Evolutionary conservation across 2,797 vertebrate genomes (phyloP), one percentile per base, ranked within the genome.

Genomic region (Pseudomugil gertrudae): DNA sequence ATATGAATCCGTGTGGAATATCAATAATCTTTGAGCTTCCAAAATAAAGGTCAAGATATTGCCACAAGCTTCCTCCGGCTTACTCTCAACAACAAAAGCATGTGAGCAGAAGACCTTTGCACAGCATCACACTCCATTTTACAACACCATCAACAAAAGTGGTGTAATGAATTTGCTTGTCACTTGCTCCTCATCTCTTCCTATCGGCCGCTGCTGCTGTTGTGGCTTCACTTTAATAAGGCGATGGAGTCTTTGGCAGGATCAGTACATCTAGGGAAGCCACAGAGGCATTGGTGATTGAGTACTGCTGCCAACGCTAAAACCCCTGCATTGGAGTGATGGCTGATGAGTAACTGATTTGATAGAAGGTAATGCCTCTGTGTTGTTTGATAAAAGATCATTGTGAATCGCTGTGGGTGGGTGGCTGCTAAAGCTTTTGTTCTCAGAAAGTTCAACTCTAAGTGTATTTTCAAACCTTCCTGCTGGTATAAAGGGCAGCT

Each of bases 201-300:
- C 68, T 66, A 56, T 2, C 58, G 57, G 74, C 60, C 45, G 59
- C 63, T 27, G n/a, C 69, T 59, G 63, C 66, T 64, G 66, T 58
- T 69, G 61, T 69, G 68, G 57, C 69, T 78, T 66, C 72, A 71
- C 81, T 90, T 92, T 90, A 92, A 91, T 93, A 93, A 91, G 75
- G 83, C 85, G 52, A 92, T 93, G 88, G 87, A 88, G 74, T 89
- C 69, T 86, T 82, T 93, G 92, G 92, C 91, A 93, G 84, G 80
- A 84, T 77, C 61, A 57, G 75, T 81, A 54, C 75, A 74, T 90
- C 88, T 75, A 64, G 80, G 64, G 73, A 86, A 85, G 81, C 84
- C 82, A 79, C 66, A 43, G 84, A 88, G 88, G 77, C 61, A 73
- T 43, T 27, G 3, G 69, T 83, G 84, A 89, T 79, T 81, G 81